phyloP scores from a whole-genome alignment of 2,888 invertebrate species.

The Drosophila trichaetosa region DNA sequence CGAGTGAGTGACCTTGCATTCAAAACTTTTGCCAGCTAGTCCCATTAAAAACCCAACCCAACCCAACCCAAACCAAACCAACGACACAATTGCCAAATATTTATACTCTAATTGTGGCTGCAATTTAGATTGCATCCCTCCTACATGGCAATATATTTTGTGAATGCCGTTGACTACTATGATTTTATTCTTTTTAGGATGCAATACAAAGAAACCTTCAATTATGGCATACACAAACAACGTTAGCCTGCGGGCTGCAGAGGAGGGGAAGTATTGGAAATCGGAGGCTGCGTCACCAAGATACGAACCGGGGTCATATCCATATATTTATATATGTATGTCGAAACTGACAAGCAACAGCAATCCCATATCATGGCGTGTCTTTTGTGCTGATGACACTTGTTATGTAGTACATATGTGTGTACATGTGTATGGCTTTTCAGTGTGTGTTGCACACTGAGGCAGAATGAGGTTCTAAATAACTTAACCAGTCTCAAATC shows the following conservation, averaged over 20 bases:
- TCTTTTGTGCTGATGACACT: slow-evolving; percentile 75
- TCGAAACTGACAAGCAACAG: slow-evolving; percentile 19
- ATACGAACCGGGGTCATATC: slow-evolving; percentile 46
- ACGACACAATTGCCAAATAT: slow-evolving; percentile 65
- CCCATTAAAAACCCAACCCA: slow-evolving; percentile 17
- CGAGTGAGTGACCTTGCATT: slow-evolving; percentile 29
- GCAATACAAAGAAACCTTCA: slow-evolving; percentile 58
- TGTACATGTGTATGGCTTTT: slow-evolving; percentile 7
- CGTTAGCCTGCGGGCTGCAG: background rate
- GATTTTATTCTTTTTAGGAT: background rate
- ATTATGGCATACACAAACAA: slow-evolving; percentile 54
- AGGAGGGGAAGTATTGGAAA: background rate
- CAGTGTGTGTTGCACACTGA: background rate
- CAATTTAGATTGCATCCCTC: slow-evolving; percentile 52
- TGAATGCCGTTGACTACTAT: slow-evolving; percentile 31
- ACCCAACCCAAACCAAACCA: too few relatives aligned
- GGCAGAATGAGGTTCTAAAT: background rate
- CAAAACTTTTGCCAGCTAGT: slow-evolving; percentile 42
- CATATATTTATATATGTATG: slow-evolving; percentile 6
- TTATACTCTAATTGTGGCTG: slow-evolving; percentile 68
- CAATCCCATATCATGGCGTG: slow-evolving; percentile 49
- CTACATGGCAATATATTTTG: slow-evolving; percentile 1
- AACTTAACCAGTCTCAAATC: background rate
- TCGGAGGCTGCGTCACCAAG: slow-evolving; percentile 20
- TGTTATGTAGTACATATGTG: slow-evolving; percentile 52